phyloP scores from a whole-genome alignment of 2,888 invertebrate genomes.

The Phyllotreta striolata region DNA sequence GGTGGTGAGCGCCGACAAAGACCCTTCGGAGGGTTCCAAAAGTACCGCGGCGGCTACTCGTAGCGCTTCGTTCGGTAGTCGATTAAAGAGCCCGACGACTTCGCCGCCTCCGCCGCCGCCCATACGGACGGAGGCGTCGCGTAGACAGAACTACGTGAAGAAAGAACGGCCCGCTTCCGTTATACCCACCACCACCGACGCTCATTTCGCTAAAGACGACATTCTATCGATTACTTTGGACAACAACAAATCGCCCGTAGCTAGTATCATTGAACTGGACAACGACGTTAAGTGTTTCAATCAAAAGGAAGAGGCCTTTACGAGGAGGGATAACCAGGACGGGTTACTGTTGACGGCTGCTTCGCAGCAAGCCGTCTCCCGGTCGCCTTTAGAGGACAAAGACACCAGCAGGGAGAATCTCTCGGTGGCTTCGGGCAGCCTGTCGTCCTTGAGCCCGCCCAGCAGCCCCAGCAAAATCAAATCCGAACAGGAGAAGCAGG shows the following conservation, averaged over 20 bases:
- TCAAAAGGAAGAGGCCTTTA: neutral
- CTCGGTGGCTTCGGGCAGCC: slow-evolving; percentile 59
- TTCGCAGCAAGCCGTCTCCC: slow-evolving; percentile 50
- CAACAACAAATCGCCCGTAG: slow-evolving; percentile 9
- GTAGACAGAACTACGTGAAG: slow-evolving; percentile 53
- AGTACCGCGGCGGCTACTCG: slow-evolving; percentile 60
- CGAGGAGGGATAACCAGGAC: slow-evolving; percentile 37
- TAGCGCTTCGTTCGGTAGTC: slow-evolving; percentile 66
- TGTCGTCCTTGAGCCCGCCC: slow-evolving; percentile 60
- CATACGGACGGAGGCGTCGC: slow-evolving; percentile 57
- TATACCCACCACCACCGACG: slow-evolving; percentile 51
- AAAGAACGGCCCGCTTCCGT: slow-evolving; percentile 58
- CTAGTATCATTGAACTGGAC: slow-evolving; percentile 17
- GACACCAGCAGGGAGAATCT: slow-evolving; percentile 57
- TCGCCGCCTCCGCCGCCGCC: slow-evolving; percentile 63
- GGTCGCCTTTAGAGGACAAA: slow-evolving; percentile 62
- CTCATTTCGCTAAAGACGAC: slow-evolving; percentile 38
- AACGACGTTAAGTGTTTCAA: slow-evolving; percentile 27
- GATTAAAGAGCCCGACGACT: slow-evolving; percentile 59
- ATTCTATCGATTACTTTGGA: slow-evolving; percentile 14
- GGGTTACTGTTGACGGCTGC: slow-evolving; percentile 48
- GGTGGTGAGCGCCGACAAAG: slow-evolving; percentile 58
- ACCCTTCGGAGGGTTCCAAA: slow-evolving; percentile 45
- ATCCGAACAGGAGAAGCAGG: slow-evolving; percentile 63
- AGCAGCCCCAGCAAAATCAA: slow-evolving; percentile 59